Conservation (phyloP, 2,797 vertebrate genomes). For the Glyptemys insculpta region DNA sequence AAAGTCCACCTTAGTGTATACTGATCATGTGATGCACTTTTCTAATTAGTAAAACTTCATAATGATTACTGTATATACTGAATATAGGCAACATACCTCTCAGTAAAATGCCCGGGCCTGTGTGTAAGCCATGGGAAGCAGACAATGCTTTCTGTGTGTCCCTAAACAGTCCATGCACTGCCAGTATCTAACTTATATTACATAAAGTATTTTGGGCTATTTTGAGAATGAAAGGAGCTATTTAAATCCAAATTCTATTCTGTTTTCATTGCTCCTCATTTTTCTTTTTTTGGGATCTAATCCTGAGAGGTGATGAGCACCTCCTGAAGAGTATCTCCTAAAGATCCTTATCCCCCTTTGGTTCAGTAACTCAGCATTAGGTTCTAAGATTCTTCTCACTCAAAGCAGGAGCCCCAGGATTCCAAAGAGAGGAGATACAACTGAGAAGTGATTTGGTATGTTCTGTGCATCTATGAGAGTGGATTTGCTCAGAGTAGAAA, state of each 20-base stretch:
- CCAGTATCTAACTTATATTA: rapidly evolving
- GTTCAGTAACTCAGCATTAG: neutral
- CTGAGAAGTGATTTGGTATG: neutral
- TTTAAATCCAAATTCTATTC: neutral
- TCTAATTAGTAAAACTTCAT: neutral
- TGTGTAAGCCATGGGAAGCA: neutral
- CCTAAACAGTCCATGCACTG: neutral
- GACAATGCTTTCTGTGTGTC: neutral
- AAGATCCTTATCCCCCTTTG: neutral
- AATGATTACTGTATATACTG: neutral
- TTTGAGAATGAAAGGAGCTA: neutral
- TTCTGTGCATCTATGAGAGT: neutral
- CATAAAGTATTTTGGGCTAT: neutral
- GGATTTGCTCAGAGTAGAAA: neutral
- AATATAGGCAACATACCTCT: neutral
- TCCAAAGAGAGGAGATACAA: neutral
- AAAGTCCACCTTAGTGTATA: neutral
- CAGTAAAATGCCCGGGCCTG: neutral
- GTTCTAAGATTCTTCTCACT: neutral
- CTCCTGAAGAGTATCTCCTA: no score
- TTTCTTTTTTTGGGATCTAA: neutral
- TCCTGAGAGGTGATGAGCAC: neutral
- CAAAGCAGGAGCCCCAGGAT: neutral
- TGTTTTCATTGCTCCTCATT: neutral
- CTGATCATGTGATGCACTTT: neutral